Percentiles rank a stretch among this genome's conserved stretches.
These are phyloP conservation scores for Venusia cambrica DNA, from an alignment of 2,888 invertebrate genomes.

Conservation along the genomic window DNA sequence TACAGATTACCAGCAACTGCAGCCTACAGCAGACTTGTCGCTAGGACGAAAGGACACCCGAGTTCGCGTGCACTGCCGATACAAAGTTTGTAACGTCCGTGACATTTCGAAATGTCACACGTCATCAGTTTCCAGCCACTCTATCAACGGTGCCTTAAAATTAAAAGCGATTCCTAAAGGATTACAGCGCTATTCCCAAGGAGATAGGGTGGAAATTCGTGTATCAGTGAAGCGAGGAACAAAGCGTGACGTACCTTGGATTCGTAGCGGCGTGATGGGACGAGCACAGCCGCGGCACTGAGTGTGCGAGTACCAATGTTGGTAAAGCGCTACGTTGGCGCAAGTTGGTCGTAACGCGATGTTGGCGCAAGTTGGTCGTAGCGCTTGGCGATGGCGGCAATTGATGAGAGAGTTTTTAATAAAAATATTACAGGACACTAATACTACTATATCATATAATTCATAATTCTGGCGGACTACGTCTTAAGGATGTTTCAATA, in stretches of 20 bases:
- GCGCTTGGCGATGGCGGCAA: conserved; percentile 6
- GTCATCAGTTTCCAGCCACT: conserved; percentile 21
- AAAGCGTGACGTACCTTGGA: conserved; percentile 28
- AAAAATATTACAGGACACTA: no score
- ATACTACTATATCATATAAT: no score
- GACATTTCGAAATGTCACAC: conserved; percentile 25
- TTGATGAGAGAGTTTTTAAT: conserved; percentile 16
- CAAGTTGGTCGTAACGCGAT: conserved; percentile 28
- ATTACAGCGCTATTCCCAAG: conserved; percentile 15
- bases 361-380: conserved; percentile 33
- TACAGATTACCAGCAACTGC: no score
- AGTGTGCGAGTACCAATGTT: conserved; percentile 43
- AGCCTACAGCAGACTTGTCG: conserved; percentile 1
- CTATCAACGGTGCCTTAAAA: conserved; percentile 21
- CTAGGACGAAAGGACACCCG: conserved; percentile 2
- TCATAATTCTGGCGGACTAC: no score
- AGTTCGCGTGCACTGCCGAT: conserved; percentile 3
- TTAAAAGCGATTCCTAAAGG: conserved; percentile 12
- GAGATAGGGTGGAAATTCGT: conserved; percentile 41
- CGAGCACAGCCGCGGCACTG: conserved; percentile 59
- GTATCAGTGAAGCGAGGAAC: conserved; percentile 24
- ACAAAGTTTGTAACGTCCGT: conserved; percentile 10
- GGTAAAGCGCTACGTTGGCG: conserved; percentile 27
- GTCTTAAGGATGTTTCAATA: no score
- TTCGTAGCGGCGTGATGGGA: conserved; percentile 57